These are phyloP conservation scores for Corythucha ciliata DNA, from an alignment of 2,888 invertebrate genomes.

Conservation along the genomic window DNA sequence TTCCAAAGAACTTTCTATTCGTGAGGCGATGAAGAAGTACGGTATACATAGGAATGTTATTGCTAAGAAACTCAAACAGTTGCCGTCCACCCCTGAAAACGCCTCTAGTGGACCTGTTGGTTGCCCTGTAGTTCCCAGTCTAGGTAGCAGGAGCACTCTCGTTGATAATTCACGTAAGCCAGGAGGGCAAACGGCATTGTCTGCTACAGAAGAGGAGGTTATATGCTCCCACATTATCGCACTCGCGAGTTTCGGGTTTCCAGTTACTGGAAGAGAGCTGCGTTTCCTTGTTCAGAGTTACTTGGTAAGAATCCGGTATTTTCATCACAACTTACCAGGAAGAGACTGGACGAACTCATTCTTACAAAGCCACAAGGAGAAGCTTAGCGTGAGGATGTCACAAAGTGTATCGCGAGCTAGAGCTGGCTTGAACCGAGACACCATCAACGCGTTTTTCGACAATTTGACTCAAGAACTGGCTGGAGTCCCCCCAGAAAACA, in stretches of 20 bases:
- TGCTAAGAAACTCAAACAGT: conserved; percentile 1
- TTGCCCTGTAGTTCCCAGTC: not conserved
- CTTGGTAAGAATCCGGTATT: too few relatives aligned
- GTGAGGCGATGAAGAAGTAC: conserved; percentile 1
- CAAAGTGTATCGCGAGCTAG: not conserved
- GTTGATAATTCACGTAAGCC: too few relatives aligned
- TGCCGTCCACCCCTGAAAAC: conserved; percentile 4
- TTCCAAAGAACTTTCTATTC: not conserved
- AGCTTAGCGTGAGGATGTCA: not conserved
- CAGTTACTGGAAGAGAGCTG: conserved; percentile 1
- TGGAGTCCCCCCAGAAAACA: not conserved
- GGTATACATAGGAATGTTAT: conserved; percentile 5
- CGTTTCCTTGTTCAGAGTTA: too few relatives aligned
- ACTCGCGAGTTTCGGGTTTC: too few relatives aligned
- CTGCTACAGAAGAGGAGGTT: not conserved
- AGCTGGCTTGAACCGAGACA: not conserved
- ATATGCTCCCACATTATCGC: too few relatives aligned
- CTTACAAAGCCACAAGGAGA: too few relatives aligned
- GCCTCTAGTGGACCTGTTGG: conserved; percentile 1
- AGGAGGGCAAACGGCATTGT: conserved; percentile 1
- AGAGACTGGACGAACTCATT: too few relatives aligned
- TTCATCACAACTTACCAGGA: too few relatives aligned
- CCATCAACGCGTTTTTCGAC: not conserved
- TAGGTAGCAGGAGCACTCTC: too few relatives aligned
- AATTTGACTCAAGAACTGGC: not conserved